These are phyloP conservation scores for Netelia melanura DNA, from an alignment of 2,888 invertebrate species.

Conservation along the genomic window DNA sequence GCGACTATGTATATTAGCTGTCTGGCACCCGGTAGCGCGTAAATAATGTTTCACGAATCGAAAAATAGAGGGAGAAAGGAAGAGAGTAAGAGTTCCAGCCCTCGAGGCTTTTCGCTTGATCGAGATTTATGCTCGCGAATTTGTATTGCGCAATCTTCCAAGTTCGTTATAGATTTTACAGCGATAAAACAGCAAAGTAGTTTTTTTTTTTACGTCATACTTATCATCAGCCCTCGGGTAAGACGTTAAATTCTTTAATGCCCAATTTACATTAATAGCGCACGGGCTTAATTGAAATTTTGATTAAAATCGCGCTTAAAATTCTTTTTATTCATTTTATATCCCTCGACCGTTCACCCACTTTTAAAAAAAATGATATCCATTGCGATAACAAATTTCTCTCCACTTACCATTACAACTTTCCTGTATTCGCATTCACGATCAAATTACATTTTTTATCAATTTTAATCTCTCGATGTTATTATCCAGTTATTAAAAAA, in stretches of 20 bases:
- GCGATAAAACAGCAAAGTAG: not conserved
- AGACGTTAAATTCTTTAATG: not conserved
- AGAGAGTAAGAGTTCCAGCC: not conserved
- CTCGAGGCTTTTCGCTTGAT: slow-evolving; percentile 27
- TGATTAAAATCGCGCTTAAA: not conserved
- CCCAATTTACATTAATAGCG: slow-evolving; percentile 3
- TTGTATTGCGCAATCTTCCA: slow-evolving; percentile 16
- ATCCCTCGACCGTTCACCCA: not conserved
- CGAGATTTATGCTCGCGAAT: slow-evolving; percentile 41
- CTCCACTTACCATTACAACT: too few relatives aligned
- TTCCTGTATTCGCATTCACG: too few relatives aligned
- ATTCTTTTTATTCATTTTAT: not conserved
- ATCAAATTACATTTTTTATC: not conserved
- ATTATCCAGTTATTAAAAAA: too few relatives aligned
- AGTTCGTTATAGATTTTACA: slow-evolving; percentile 20
- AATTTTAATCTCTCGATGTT: not conserved
- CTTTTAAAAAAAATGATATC: too few relatives aligned
- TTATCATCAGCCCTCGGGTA: not conserved
- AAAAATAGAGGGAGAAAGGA: not conserved
- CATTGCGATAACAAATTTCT: too few relatives aligned
- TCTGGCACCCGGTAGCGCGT: slow-evolving; percentile 41
- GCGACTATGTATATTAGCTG: slow-evolving; percentile 24
- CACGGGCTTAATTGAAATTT: not conserved
- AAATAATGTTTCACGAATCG: slow-evolving; percentile 58
- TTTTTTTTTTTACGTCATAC: not conserved